Evolutionary conservation across 2,797 vertebrate genomes (phyloP).

Genomic region (Hirundo rustica): DNA sequence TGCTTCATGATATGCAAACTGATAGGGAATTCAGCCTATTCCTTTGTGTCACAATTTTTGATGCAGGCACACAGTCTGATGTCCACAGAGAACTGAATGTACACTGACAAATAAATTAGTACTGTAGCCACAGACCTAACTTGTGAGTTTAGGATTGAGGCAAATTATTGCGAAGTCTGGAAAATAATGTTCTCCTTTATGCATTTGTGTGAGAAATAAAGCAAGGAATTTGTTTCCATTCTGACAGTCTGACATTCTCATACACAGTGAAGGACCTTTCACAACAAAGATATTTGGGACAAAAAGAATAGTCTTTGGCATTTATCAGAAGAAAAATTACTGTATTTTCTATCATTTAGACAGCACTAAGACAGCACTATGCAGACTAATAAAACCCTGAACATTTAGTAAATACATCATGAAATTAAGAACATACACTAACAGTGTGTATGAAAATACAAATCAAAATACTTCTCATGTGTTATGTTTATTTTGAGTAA

Average conservation of each 20-base stretch:
- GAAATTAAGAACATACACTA: not conserved
- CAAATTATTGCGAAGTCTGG: not conserved
- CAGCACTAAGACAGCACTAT: not conserved
- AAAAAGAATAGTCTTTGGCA: not conserved
- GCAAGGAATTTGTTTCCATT: not conserved
- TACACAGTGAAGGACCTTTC: not conserved
- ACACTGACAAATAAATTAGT: not conserved
- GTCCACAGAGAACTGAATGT: not conserved
- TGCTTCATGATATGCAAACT: not conserved
- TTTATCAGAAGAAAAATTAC: not conserved
- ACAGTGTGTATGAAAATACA: not conserved
- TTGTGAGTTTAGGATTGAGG: not conserved
- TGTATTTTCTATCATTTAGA: not conserved
- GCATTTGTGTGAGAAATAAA: not conserved
- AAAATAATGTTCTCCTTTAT: not conserved
- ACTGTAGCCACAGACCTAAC: not conserved
- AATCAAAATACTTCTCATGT: not conserved
- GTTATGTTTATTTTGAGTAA: not conserved
- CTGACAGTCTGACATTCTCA: not conserved
- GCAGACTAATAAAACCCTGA: not conserved
- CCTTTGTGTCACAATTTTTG: not conserved
- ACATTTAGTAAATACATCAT: not conserved
- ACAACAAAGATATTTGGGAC: not conserved
- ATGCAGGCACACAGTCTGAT: not conserved
- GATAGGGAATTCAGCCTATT: not conserved